Evolutionary conservation across 1,140 invertebrate species (phyloP).

Genomic region (Megathymus violae): DNA sequence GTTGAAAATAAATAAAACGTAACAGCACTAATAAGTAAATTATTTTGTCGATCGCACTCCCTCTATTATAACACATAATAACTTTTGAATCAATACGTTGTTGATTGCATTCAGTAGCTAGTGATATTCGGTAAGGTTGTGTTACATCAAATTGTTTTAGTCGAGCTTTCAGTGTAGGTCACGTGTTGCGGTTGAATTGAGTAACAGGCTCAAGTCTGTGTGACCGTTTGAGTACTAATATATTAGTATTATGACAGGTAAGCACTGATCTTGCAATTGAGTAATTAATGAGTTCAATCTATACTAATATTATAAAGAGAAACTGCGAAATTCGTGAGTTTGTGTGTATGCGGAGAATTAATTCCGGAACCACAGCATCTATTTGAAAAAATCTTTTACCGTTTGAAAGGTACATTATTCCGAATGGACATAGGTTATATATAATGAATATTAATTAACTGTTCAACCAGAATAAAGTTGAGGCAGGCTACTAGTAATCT

Average conservation of each 20-base stretch:
- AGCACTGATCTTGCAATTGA: conserved; percentile 10
- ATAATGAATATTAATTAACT: too few species aligned
- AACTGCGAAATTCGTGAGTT: too few species aligned
- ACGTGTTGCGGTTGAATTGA: conserved; percentile 17
- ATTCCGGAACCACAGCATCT: too few species aligned
- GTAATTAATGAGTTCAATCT: too few species aligned
- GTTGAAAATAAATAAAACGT: conserved; percentile 8
- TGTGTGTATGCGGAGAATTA: too few species aligned
- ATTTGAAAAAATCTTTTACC: too few species aligned
- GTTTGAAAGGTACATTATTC: too few species aligned
- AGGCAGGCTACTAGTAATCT: too few species aligned
- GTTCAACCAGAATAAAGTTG: too few species aligned
- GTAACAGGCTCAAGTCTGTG: conserved; percentile 13
- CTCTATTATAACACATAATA: conserved; percentile 16
- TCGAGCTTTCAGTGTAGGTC: conserved; percentile 11
- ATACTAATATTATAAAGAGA: too few species aligned
- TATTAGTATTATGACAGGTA: conserved; percentile 13
- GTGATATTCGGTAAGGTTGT: not conserved
- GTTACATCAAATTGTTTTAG: conserved; percentile 16
- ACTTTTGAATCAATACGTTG: not conserved
- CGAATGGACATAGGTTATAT: too few species aligned
- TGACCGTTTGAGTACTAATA: conserved; percentile 1
- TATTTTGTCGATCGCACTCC: not conserved
- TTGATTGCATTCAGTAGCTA: conserved; percentile 16
- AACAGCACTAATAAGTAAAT: conserved; percentile 7